These are phyloP conservation scores for Subacronicta megacephala DNA, from an alignment of 2,888 invertebrate genomes.

Conservation along the genomic window DNA sequence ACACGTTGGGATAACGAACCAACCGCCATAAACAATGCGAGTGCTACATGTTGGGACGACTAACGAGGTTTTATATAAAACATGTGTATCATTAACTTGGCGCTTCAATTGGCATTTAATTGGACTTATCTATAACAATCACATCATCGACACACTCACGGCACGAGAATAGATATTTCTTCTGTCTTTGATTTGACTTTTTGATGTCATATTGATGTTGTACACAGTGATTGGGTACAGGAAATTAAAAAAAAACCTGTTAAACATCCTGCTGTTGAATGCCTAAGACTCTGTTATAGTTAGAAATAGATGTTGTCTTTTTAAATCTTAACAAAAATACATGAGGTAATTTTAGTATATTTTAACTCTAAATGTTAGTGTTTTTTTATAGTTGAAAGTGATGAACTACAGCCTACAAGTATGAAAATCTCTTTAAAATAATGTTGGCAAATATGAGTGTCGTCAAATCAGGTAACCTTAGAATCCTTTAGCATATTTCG, in stretches of 20 bases:
- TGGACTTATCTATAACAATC: constrained; percentile 25
- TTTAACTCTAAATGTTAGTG: constrained; percentile 51
- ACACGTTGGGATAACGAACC: constrained; percentile 4
- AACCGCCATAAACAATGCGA: background rate
- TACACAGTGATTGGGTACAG: constrained; percentile 19
- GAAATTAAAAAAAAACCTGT: background rate
- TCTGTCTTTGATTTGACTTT: constrained; percentile 50
- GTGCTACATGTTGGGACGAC: constrained; percentile 13
- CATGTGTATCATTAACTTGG: constrained; percentile 30
- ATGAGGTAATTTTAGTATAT: constrained; percentile 25
- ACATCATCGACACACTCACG: constrained; percentile 35
- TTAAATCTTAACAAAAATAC: constrained; percentile 4
- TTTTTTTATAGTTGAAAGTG: constrained; percentile 27
- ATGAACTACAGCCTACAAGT: constrained; percentile 43
- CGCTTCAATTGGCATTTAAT: constrained; percentile 46
- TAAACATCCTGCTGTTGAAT: background rate
- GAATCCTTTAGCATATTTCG: background rate
- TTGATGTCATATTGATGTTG: constrained; percentile 41
- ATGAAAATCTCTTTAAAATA: background rate
- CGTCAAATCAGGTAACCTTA: background rate
- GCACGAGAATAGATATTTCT: constrained; percentile 47
- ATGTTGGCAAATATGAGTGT: too few species aligned
- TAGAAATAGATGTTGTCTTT: constrained; percentile 35
- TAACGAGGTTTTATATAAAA: constrained; percentile 27
- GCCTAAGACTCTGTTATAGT: constrained; percentile 21